These are phyloP conservation scores for Ateles fusciceps DNA, from an alignment of 2,797 vertebrate genomes.

Conservation along the genomic window DNA sequence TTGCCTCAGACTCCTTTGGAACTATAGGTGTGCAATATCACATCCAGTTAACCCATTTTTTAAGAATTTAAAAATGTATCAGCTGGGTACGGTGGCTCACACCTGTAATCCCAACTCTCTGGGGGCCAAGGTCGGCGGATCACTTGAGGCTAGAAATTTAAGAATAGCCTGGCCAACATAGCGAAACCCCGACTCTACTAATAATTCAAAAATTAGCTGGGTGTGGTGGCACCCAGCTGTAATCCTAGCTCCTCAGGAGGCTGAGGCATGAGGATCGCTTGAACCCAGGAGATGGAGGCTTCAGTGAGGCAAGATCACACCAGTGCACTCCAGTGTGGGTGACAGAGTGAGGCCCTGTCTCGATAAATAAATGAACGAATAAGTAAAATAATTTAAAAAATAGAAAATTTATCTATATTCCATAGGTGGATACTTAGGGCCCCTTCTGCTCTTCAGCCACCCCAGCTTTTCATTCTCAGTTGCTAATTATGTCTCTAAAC, in stretches of 20 bases:
- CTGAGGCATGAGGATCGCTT: not conserved
- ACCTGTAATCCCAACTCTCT: not conserved
- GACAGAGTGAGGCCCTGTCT: not conserved
- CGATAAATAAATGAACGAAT: not conserved
- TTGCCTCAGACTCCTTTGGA: not conserved
- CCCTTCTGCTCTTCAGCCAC: not conserved
- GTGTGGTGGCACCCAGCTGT: not conserved
- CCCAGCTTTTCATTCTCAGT: not conserved
- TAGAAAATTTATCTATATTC: not conserved
- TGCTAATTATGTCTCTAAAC: not conserved
- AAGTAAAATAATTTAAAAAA: not conserved
- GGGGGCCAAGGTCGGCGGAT: not conserved
- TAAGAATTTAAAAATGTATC: not conserved
- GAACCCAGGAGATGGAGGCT: not conserved
- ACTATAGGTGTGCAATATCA: not conserved
- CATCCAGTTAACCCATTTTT: not conserved
- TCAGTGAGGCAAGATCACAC: accelerated
- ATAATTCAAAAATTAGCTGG: not conserved
- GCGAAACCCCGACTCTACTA: not conserved
- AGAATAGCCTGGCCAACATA: not conserved
- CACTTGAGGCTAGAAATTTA: not conserved
- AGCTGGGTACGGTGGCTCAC: not conserved
- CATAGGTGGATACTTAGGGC: not conserved
- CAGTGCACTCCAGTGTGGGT: not conserved
- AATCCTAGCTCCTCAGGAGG: not conserved